A percentile compares a stretch with the other conserved stretches of the same genome.
phyloP scores from a whole-genome alignment of 1,140 invertebrate genomes.

The Ptiloglossa arizonensis region DNA sequence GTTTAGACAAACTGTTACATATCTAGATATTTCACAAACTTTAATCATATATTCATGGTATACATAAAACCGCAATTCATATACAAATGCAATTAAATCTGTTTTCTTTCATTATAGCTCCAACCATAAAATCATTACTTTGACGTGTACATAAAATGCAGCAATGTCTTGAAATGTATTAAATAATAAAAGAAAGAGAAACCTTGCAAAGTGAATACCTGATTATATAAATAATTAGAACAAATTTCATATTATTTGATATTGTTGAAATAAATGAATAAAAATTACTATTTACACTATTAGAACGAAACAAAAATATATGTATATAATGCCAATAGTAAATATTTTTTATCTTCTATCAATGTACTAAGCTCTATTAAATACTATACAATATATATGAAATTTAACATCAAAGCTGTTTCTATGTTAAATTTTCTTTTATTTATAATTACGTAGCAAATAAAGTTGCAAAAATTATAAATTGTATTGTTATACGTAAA shows the following conservation, averaged over 20 bases:
- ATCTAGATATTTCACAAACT: neutral
- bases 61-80: neutral
- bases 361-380: neutral
- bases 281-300: conserved; percentile 4
- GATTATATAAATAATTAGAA: conserved; percentile 2
- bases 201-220: neutral
- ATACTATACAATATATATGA: neutral
- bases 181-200: conserved; percentile 7
- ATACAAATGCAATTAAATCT: neutral
- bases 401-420: no score
- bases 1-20: neutral
- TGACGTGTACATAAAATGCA: neutral
- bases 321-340: neutral
- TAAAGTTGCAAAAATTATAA: no score
- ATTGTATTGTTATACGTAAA: no score
- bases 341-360: conserved; percentile 4
- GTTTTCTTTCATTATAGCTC: neutral
- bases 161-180: neutral
- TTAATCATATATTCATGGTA: neutral
- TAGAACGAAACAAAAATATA: neutral
- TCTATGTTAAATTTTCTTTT: no score
- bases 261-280: neutral
- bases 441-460: no score
- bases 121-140: neutral
- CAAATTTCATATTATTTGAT: neutral